A percentile compares a stretch with the other conserved stretches of the same genome.
phyloP scores from a whole-genome alignment of 1,140 invertebrate species.

The Lethocerus indicus region DNA sequence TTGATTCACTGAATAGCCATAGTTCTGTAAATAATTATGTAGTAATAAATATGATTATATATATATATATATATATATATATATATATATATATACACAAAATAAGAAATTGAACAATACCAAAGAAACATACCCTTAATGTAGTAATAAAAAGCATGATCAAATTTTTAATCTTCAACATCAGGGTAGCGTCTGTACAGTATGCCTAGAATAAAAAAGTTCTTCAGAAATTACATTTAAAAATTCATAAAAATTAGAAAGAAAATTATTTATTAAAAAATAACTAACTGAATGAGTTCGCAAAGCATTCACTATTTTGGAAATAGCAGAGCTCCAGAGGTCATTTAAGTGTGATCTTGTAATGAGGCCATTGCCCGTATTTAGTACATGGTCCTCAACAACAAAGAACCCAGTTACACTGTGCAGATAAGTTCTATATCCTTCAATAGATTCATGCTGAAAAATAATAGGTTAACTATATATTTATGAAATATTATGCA shows the following conservation, averaged over 20 bases:
- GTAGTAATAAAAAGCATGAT: constrained; percentile 94
- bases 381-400: constrained; percentile 93
- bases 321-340: constrained; percentile 80
- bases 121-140: constrained; percentile 44
- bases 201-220: constrained; percentile 47
- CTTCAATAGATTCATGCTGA: constrained; percentile 76
- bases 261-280: background rate
- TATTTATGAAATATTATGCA: too few relatives aligned
- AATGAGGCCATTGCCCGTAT: constrained; percentile 86
- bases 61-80: background rate
- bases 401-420: constrained; percentile 92
- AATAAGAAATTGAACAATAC: background rate
- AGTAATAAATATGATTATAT: background rate
- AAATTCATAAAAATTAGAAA: too few relatives aligned
- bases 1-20: constrained; percentile 82
- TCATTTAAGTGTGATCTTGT: constrained; percentile 81
- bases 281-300: constrained; percentile 59
- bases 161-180: constrained; percentile 90
- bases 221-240: too few relatives aligned
- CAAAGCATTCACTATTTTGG: constrained; percentile 71
- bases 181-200: constrained; percentile 81
- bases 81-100: background rate
- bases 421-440: constrained; percentile 81
- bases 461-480: too few relatives aligned
- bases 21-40: constrained; percentile 40